Evolutionary conservation across 1,140 invertebrate genomes (phyloP).

Genomic region (Lutraria rhynchaena): DNA sequence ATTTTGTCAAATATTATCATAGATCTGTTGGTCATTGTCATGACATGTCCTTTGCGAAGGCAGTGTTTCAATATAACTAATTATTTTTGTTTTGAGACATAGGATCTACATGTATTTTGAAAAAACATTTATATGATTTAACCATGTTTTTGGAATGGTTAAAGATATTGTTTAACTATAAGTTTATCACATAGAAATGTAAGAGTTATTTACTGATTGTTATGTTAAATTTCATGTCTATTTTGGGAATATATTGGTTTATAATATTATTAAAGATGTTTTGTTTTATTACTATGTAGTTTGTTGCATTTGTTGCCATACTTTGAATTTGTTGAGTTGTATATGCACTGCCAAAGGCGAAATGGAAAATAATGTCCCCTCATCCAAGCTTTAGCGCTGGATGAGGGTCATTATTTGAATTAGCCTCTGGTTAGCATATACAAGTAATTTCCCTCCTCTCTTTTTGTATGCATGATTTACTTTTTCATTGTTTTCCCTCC

Average conservation of each 20-base stretch:
- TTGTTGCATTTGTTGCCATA: background rate
- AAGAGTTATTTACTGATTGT: too few species aligned
- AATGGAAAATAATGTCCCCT: constrained; percentile 34
- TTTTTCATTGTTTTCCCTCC: too few species aligned
- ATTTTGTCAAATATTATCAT: constrained; percentile 11
- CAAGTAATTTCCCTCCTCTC: constrained; percentile 51
- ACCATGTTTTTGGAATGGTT: background rate
- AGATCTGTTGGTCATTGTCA: background rate
- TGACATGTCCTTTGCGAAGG: constrained; percentile 10
- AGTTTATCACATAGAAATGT: too few species aligned
- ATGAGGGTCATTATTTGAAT: constrained; percentile 38
- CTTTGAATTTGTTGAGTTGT: constrained; percentile 10
- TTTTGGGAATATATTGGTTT: background rate
- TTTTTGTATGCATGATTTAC: too few species aligned
- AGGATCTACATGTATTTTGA: background rate
- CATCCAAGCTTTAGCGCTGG: constrained; percentile 30
- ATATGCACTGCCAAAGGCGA: background rate
- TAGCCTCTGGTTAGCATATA: constrained; percentile 9
- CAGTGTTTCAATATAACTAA: background rate
- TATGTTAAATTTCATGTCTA: too few species aligned
- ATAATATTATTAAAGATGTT: background rate
- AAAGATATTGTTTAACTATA: background rate
- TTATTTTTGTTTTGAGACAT: background rate
- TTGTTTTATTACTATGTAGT: background rate
- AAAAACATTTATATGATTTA: background rate